phyloP scores from a whole-genome alignment of 2,888 invertebrate species.

The Caenorhabditis japonica region DNA sequence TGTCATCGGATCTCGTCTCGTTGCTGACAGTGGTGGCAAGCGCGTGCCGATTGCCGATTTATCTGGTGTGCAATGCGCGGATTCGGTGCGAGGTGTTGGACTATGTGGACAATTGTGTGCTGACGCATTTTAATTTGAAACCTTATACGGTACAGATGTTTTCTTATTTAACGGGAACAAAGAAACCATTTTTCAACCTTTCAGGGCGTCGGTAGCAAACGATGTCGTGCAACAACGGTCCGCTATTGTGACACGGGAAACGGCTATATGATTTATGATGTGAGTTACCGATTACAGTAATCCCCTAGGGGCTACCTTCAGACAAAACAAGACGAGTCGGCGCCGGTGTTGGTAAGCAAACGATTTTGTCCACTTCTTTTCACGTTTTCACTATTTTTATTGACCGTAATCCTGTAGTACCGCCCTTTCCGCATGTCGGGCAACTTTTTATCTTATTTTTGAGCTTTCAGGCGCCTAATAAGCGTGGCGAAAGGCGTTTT shows the following conservation, averaged over 20 bases:
- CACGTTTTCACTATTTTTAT: constrained; percentile 8
- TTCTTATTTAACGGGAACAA: too few relatives aligned
- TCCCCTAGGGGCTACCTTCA: constrained; percentile 11
- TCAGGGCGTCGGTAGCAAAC: constrained; percentile 44
- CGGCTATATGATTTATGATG: constrained; percentile 67
- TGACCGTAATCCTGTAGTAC: constrained; percentile 38
- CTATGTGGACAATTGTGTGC: constrained; percentile 49
- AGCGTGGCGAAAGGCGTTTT: constrained; percentile 52
- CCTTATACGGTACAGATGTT: constrained; percentile 54
- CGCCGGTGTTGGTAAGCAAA: constrained; percentile 27
- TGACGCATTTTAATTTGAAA: constrained; percentile 43
- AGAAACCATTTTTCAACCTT: neutral
- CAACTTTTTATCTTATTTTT: neutral
- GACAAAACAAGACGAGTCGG: constrained; percentile 44
- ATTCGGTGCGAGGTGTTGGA: constrained; percentile 60
- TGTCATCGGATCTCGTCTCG: constrained; percentile 70
- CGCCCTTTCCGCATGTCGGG: constrained; percentile 6
- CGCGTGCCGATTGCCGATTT: constrained; percentile 71
- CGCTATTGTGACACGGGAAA: constrained; percentile 66
- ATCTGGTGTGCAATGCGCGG: constrained; percentile 70
- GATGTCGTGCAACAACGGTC: constrained; percentile 62
- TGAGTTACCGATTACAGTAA: constrained; percentile 19
- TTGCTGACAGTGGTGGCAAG: constrained; percentile 70
- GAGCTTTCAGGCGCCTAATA: constrained; percentile 46
- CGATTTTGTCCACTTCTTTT: neutral